Base-by-base conservation (phyloP, 2,888 invertebrate species). In the Tanytarsus gracilentus region DNA sequence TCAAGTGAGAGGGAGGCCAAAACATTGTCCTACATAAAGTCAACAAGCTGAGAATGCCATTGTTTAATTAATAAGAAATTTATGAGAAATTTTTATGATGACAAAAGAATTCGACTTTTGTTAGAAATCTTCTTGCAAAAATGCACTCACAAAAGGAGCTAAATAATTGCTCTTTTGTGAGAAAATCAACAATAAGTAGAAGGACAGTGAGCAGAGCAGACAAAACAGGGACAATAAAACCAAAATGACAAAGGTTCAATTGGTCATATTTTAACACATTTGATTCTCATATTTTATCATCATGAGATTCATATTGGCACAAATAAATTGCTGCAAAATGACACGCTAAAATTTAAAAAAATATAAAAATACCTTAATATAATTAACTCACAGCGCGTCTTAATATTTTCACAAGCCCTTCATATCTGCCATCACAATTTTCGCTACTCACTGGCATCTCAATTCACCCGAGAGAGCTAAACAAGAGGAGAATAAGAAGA, bases 181-280 rank as follows among this genome's bases (percentile, higher is more conserved):
- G 55, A 55, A 23, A 23, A 21, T n/a, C n/a, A 33, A 33, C 11
- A 33, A 5, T 11, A 5, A 5, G n/a, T 11, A 33, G 33, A 5
- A 33, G 2, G n/a, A 33, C 9, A 33, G 33, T 3, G n/a, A 5
- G n/a, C 33, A 33, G n/a, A 11, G 33, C 9, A 33, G n/a, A 33
- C 33, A 9, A 33, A 33, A 11, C 11, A 11, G 33, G n/a, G 33
- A 2, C 33, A 33, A 44, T 23, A 40, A 40, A 55, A 55, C 4
- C 14, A 18, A 23, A 14, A 33, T 16, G 36, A 55, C 21, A 55
- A 55, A 55, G 55, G 44, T 44, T 55, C 55, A 55, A 55, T 55
- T 55, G 55, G 33, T 33, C 55, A 55, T 25, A 25, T 55, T 55
- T 55, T 55, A 55, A 55, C 55, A 55, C 55, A 55, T 55, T 55